A percentile compares a stretch with the other conserved stretches of the same genome.
Evolutionary conservation across 2,888 invertebrate genomes (phyloP).

Genomic region (Amiota mariae): DNA sequence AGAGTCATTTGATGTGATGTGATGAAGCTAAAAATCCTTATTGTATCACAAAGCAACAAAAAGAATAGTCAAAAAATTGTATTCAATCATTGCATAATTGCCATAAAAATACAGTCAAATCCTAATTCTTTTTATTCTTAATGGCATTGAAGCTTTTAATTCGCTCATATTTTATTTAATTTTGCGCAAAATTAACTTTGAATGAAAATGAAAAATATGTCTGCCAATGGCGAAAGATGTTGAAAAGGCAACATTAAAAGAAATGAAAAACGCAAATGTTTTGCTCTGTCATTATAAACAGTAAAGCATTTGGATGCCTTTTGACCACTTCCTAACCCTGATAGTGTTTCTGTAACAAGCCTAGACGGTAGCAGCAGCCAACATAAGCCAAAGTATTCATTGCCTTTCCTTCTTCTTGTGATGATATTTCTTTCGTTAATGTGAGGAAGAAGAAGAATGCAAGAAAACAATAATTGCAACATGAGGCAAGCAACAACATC

Average conservation of each 20-base stretch:
- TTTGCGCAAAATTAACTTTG: conserved; percentile 62
- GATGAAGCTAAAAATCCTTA: not conserved
- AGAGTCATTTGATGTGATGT: not conserved
- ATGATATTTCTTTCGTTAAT: not conserved
- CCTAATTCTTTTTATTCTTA: conserved; percentile 1
- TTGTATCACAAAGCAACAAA: not conserved
- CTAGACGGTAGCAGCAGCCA: too few relatives aligned
- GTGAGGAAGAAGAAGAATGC: conserved; percentile 45
- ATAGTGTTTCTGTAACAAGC: too few relatives aligned
- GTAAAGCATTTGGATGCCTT: too few relatives aligned
- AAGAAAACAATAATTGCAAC: conserved; percentile 65
- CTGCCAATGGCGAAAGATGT: not conserved
- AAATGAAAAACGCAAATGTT: too few relatives aligned
- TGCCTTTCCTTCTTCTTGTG: too few relatives aligned
- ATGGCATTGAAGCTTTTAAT: conserved; percentile 10
- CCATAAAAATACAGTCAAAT: not conserved
- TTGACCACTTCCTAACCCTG: too few relatives aligned
- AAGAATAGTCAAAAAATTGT: not conserved
- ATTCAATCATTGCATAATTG: not conserved
- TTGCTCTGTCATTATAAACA: too few relatives aligned
- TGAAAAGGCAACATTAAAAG: too few relatives aligned
- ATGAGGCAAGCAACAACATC: conserved; percentile 29
- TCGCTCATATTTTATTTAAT: conserved; percentile 51
- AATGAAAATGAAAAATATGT: conserved; percentile 47
- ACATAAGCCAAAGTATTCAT: too few relatives aligned